phyloP scores from a whole-genome alignment of 2,113 vertebrate species.

The Microtus oregoni region DNA sequence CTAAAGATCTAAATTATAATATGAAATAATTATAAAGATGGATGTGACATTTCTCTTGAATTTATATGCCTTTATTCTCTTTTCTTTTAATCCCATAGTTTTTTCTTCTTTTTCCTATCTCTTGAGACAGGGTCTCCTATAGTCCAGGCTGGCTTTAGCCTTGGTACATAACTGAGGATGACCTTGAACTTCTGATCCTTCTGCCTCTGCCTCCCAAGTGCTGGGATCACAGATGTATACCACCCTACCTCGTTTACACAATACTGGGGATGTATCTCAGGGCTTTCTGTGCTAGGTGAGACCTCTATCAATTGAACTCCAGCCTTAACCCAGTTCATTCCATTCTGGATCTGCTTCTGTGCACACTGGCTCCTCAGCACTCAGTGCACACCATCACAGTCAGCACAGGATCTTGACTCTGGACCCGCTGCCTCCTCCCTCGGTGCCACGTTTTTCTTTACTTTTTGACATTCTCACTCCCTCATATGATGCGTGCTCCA shows the following conservation, averaged over 20 bases:
- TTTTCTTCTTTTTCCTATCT: not conserved
- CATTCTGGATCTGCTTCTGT: not conserved
- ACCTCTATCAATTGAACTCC: no score
- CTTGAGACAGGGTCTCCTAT: not conserved
- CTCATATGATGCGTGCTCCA: not conserved
- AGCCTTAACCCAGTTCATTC: not conserved
- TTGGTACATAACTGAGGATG: no score
- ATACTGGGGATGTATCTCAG: no score
- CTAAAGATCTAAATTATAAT: constrained; percentile 16
- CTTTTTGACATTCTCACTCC: not conserved
- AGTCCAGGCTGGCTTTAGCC: no score
- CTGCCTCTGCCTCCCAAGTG: no score
- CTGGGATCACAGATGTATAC: no score
- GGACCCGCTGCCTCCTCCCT: not conserved
- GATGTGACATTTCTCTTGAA: not conserved
- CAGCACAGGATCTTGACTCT: not conserved
- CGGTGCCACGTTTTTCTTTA: not conserved
- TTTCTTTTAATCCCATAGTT: not conserved
- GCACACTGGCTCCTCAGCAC: not conserved
- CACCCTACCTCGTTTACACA: no score
- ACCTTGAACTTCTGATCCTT: no score
- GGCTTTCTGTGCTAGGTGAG: no score
- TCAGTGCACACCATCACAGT: not conserved
- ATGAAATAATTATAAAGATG: not conserved
- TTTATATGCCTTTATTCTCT: constrained; percentile 17